Base-by-base conservation (phyloP, 2,113 vertebrate species). In the Ancistrus triradiatus region DNA sequence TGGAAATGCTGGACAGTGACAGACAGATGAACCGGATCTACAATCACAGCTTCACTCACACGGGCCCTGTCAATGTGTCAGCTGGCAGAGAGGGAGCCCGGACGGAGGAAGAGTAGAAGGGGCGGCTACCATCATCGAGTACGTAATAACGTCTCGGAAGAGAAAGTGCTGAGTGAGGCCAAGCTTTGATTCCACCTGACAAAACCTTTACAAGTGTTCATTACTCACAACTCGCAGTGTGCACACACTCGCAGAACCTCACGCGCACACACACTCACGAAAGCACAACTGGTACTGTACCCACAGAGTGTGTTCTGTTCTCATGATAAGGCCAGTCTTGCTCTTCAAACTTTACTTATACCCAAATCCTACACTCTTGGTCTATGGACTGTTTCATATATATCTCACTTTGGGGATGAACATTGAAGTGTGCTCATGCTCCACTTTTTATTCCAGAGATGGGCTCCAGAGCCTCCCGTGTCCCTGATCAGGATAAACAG, bases 141-240 rank as follows among this genome's bases (percentile, higher is more conserved):
- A 77, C 82, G 69, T 91, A 90, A 91, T 91, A 87, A 89, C 85
- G 80, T 84, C 89, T 86, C 77, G 77, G 77, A 81, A 81, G 79
- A 63, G 82, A 91, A 90, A 93, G 82, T 81, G 91, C 91, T 94
- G 91, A 93, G 86, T 83, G 69, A 61, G 75, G 70, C 80, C 75
- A 73, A 82, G 85, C 84, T 88, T 75, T 83, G 83, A 90, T 90
- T 93, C 85, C 84, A 86, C 89, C 92, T 93, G 92, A 92, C 90
- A 90, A 85, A 87, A 91, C 85, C 88, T 90, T 88, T 91, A 88
- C 85, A 85, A 75, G 81, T 87, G 84, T 90, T 92, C 89, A 88
- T 93, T 92, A 90, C 89, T 88, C 90, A 88, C 38, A 44, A 25
- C 90, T 89, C 82, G 87, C 79, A 59, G 25, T 48, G 85, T 46